phyloP scores from a whole-genome alignment of 2,797 vertebrate genomes.

The Uromys caudimaculatus region DNA sequence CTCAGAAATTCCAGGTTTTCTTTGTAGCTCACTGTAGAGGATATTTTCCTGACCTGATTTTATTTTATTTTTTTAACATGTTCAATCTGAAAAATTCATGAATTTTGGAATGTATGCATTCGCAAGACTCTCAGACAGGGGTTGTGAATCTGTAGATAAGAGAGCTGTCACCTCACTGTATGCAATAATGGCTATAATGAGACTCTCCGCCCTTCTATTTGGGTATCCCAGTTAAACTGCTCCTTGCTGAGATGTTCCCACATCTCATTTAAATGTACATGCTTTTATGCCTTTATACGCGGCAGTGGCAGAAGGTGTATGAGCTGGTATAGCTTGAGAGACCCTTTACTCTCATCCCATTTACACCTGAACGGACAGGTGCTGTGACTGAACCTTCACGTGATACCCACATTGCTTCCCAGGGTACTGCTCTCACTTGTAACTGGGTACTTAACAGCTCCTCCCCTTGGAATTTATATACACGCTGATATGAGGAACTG shows the following conservation, averaged over 20 bases:
- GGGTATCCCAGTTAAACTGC: neutral
- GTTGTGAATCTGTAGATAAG: neutral
- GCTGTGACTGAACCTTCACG: fast-evolving
- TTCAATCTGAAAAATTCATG: conserved; percentile 3
- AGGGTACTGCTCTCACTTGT: neutral
- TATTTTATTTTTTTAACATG: neutral
- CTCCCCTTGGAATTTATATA: neutral
- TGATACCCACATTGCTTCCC: neutral
- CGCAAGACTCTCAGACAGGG: neutral
- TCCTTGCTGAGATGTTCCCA: neutral
- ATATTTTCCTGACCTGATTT: neutral
- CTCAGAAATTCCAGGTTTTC: neutral
- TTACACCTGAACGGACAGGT: neutral
- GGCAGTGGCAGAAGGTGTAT: neutral
- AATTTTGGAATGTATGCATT: neutral
- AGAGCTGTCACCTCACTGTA: neutral
- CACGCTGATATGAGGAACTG: neutral
- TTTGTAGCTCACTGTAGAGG: neutral
- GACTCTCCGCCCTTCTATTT: neutral
- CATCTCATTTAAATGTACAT: neutral
- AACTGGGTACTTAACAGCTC: neutral
- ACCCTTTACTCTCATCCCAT: neutral
- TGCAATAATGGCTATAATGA: neutral
- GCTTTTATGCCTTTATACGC: neutral
- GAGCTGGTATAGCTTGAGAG: no score